phyloP scores from a whole-genome alignment of 1,140 invertebrate species.

The Cotesia glomerata region DNA sequence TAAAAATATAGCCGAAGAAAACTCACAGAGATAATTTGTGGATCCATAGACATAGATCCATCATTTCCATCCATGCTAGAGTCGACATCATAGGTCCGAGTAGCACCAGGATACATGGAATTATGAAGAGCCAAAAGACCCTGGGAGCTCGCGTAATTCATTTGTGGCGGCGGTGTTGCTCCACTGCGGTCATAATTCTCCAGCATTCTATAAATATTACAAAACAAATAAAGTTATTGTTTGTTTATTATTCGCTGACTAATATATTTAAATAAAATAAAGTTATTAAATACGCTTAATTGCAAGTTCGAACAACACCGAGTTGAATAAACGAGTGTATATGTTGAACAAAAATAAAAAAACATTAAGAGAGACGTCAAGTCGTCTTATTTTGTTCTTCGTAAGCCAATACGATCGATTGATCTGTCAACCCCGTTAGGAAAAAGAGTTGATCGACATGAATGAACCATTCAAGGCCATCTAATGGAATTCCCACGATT shows the following conservation, averaged over 20 bases:
- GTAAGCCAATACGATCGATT: slow-evolving; percentile 44
- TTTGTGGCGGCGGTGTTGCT: slow-evolving; percentile 58
- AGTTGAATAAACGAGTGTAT: no score
- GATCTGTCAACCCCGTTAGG: slow-evolving; percentile 58
- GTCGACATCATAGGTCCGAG: slow-evolving; percentile 59
- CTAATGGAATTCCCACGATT: slow-evolving; percentile 62
- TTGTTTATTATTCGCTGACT: background rate
- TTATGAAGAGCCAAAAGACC: slow-evolving; percentile 59
- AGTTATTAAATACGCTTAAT: no score
- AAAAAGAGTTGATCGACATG: slow-evolving; percentile 62
- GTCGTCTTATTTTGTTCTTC: slow-evolving; percentile 8
- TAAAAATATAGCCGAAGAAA: background rate
- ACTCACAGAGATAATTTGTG: slow-evolving; percentile 61
- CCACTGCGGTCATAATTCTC: slow-evolving; percentile 62
- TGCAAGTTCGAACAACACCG: no score
- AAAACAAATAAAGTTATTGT: slow-evolving; percentile 2
- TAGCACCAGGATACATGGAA: slow-evolving; percentile 53
- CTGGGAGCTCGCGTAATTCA: slow-evolving; percentile 57
- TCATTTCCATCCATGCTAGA: slow-evolving; percentile 58
- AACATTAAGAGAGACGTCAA: slow-evolving; percentile 21
- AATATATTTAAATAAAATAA: background rate
- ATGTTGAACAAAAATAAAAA: background rate
- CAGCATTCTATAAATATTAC: slow-evolving; percentile 56
- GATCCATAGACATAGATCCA: slow-evolving; percentile 58
- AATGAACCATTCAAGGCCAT: slow-evolving; percentile 63